A percentile compares a stretch with the other conserved stretches of the same genome.
Conservation (phyloP, 2,113 vertebrate genomes). For the Bos javanicus region DNA sequence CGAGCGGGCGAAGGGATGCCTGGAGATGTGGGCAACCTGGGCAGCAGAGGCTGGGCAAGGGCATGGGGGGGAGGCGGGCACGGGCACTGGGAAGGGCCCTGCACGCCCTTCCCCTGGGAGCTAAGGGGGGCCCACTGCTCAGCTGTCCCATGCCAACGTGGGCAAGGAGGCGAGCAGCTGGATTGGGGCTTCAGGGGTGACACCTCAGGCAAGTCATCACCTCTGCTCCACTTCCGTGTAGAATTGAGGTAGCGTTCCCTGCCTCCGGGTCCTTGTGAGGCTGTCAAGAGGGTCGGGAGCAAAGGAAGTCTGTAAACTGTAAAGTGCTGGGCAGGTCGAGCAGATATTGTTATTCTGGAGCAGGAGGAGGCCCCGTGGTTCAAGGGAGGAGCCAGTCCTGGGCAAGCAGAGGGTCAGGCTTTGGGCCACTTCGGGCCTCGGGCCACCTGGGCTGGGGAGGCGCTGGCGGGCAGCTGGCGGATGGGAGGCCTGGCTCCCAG, state of each 20-base stretch:
- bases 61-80: background rate
- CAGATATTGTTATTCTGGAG: background rate
- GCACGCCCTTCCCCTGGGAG: rapidly evolving
- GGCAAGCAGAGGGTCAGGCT: background rate
- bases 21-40: background rate
- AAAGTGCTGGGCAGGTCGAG: background rate
- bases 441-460: background rate
- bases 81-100: background rate
- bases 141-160: background rate
- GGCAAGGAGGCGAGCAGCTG: background rate
- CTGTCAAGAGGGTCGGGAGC: too few relatives aligned
- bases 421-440: background rate
- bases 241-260: rapidly evolving
- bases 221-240: background rate
- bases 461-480: background rate
- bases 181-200: background rate
- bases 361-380: background rate
- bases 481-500: background rate
- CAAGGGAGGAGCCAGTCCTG: background rate
- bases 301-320: background rate
- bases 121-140: too few relatives aligned
- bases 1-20: background rate
- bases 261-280: background rate
- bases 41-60: background rate
- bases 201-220: background rate